Base-by-base conservation (phyloP, 2,888 invertebrate species). In the Macrosiphum euphorbiae region DNA sequence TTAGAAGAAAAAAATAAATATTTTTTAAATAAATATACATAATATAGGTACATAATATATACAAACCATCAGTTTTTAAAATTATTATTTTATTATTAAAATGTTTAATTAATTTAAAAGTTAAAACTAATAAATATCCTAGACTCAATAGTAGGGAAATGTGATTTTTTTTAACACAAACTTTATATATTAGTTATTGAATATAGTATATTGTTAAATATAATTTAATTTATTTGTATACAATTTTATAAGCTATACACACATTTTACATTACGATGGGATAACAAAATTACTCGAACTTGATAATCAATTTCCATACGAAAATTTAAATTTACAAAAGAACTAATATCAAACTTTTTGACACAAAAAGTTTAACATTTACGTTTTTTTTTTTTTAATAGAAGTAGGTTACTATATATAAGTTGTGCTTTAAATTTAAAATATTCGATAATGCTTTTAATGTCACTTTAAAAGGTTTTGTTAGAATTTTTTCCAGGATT, bases 381-480 rank as follows among this genome's bases (percentile, higher is more conserved):
- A 16, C 28, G 47, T 44, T 86, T 44, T 28, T 86, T 44, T 44
- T 85, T 86, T 86, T 47, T 86, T 47, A 86, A 86, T 47, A 86
- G 2, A 86, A 86, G 16, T 86, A 47, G 86, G 47, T 86, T 47
- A 86, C 13, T 16, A n/a, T 86, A n/a, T 86, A 86, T 47, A 86
- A 86, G 16, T 16, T 7, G 11, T 78, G 35, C 47, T 86, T 47
- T 13, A 5, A 44, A 28, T 47, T 47, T 0, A 47, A 47, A 86
- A 86, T 47, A 44, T 86, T 28, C 47, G 7, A 47, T 86, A 86
- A 44, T 13, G 47, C 86, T 86, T 86, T 86, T 28, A 55, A 47
- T 86, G 47, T 26, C 47, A 47, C 13, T 86, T 86, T 86, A 47
- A 86, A 86, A 47, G 86, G 47, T 86, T 86, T 86, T 86, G 28